These are phyloP conservation scores for Thripadectes ignobilis DNA, from an alignment of 2,797 vertebrate species.

Conservation along the genomic window DNA sequence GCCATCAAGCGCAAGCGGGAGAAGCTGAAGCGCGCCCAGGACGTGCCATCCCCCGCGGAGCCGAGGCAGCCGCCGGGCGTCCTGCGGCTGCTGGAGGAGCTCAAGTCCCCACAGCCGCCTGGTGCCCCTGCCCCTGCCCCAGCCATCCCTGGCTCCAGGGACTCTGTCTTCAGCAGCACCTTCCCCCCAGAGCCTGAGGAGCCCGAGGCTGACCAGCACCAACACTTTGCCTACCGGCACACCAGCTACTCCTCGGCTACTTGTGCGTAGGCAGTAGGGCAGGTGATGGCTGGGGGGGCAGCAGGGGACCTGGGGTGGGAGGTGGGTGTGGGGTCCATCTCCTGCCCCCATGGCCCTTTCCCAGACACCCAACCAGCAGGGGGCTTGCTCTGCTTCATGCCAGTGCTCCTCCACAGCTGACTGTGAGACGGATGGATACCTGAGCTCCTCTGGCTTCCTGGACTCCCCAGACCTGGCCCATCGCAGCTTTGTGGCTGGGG, in stretches of 20 bases:
- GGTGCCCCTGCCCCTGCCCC: background rate
- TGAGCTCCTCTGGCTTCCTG: constrained; percentile 91
- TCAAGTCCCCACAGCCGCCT: constrained; percentile 41
- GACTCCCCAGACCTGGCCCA: constrained; percentile 80
- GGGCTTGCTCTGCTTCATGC: background rate
- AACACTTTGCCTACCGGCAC: constrained; percentile 85
- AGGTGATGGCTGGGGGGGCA: background rate
- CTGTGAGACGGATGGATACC: constrained; percentile 93
- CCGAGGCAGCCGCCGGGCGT: constrained; percentile 68
- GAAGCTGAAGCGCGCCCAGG: constrained; percentile 82
- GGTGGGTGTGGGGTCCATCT: accelerated
- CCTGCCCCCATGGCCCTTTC: background rate
- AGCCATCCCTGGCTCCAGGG: constrained; percentile 76
- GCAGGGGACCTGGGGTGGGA: accelerated
- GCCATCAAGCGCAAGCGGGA: constrained; percentile 92
- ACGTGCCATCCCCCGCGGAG: constrained; percentile 70
- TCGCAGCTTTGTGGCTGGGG: background rate
- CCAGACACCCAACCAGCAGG: background rate
- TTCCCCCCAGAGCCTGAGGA: constrained; percentile 89
- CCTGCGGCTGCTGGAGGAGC: constrained; percentile 66
- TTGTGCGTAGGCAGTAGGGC: constrained; percentile 64
- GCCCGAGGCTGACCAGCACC: constrained; percentile 92
- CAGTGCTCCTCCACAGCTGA: constrained; percentile 80
- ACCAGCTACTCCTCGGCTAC: constrained; percentile 81
- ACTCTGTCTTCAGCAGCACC: constrained; percentile 79